Evolutionary conservation across 2,888 invertebrate species (phyloP), one percentile per base, ranked within the genome.

Genomic region (Ectobius pallidus): DNA sequence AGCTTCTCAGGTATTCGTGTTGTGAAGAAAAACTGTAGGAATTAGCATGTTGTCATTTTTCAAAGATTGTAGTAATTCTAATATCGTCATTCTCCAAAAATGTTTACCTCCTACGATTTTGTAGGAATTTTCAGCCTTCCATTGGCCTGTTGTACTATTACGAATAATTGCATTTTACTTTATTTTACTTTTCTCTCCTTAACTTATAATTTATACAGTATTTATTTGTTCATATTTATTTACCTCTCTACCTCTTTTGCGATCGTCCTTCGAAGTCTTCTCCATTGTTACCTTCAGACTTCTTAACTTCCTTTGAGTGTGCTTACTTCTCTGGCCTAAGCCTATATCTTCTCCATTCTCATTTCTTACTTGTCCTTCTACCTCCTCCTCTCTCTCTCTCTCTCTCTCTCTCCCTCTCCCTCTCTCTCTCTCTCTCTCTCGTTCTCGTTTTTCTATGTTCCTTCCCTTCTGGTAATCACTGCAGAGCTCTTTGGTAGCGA

Each of bases 401-500:
- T n/a, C 18, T 46, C 46, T 46, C 18, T n/a, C 46, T 46, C 18
- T 46, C 46, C 18, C 46, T 46, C 46, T 46, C 46, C 18, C 18
- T 46, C 46, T 46, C 18, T n/a, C 46, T 46, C 18, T 46, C 46
- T n/a, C 46, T 46, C 46, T 46, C 46, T 46, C 18, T 46, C 46
- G 7, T n/a, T 46, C 46, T 46, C 18, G n/a, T 46, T n/a, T n/a
- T n/a, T 46, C 46, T 46, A 6, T 34, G 7, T 34, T 11, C 11
- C 34, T 34, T 11, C 11, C 34, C 11, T 11, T 34, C 34, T 34
- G n/a, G 58, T 30, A 58, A 58, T 30, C 58, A 58, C n/a, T 30
- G 58, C 22, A 16, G 25, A 58, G 58, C 58, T 30, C 58, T 58
- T 58, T 58, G 58, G 7, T 34, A 55, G 55, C 65, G 65, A 65